Base-by-base conservation (phyloP, 2,888 invertebrate genomes). In the Pristionchus fissidentatus region DNA sequence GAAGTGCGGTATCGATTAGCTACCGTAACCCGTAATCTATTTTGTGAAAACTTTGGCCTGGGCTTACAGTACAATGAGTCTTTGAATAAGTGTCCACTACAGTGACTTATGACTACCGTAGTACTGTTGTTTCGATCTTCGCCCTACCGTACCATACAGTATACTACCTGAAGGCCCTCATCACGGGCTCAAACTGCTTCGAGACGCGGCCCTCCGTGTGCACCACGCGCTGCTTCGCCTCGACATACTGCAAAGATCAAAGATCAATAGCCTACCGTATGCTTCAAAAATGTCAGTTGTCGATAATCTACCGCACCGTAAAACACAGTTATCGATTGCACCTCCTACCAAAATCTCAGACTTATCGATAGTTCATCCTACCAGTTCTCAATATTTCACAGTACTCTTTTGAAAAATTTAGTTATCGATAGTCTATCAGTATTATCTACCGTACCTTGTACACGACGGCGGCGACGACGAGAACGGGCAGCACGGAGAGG, bases 101-200 rank as follows among this genome's bases (percentile, higher is more conserved):
- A 19, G 49, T 49, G 19, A 49, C 19, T 15, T 10, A 49, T 49
- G 19, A 49, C n/a, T 60, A n/a, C 7, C n/a, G n/a, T n/a, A 60
- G n/a, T 29, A n/a, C n/a, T n/a, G n/a, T n/a, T n/a, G n/a, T n/a
- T n/a, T n/a, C n/a, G 32, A 52, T 4, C 32, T 32, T 10, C 32
- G 32, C 0, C 8, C 60, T 57, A 38, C 41, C 29, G n/a, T 43
- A 43, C n/a, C n/a, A n/a, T n/a, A n/a, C n/a, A n/a, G n/a, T n/a
- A n/a, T n/a, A n/a, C n/a, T 62, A 66, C 84, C 77, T 84, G 80
- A 84, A 84, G 35, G 84, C 84, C 70, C 55, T 60, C 29, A 79
- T 26, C 4, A 84, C 80, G 38, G 66, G 79, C n/a, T 84, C 77
- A 55, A 66, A 84, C 29, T 84, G 62, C 77, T 75, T 77, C n/a